Evolutionary conservation across 1,140 invertebrate species (phyloP).

Genomic region (Dendrolimus kikuchii): DNA sequence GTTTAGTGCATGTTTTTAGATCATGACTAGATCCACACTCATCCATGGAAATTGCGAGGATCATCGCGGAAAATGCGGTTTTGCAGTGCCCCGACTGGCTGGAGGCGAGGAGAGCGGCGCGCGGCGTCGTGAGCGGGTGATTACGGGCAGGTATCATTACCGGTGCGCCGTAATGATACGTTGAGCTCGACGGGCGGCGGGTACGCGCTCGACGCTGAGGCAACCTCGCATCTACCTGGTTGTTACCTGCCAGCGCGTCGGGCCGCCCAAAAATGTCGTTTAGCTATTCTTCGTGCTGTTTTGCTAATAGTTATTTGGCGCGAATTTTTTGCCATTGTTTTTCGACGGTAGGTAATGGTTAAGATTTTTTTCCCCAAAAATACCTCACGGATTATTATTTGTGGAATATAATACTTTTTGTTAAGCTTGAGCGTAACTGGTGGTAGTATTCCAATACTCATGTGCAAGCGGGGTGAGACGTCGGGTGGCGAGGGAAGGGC

Average conservation of each 20-base stretch:
- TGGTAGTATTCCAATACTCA: conserved; percentile 9
- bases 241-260: conserved; percentile 12
- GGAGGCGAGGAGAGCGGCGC: conserved; percentile 18
- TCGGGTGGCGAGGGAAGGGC: conserved; percentile 27
- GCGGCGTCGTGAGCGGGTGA: conserved; percentile 26
- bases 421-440: neutral
- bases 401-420: too few relatives aligned
- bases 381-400: too few relatives aligned
- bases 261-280: conserved; percentile 42
- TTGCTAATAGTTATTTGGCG: conserved; percentile 38
- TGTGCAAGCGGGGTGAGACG: conserved; percentile 22
- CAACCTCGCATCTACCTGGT: conserved; percentile 50
- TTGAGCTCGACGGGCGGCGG: conserved; percentile 37
- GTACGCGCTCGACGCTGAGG: conserved; percentile 37
- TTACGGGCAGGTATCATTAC: conserved; percentile 50
- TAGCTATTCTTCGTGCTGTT: conserved; percentile 39
- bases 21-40: conserved; percentile 75
- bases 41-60: conserved; percentile 71
- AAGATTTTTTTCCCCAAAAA: conserved; percentile 31
- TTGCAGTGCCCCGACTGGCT: conserved; percentile 9
- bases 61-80: conserved; percentile 31
- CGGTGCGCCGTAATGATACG: conserved; percentile 55
- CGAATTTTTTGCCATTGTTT: conserved; percentile 48
- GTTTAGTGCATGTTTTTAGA: conserved; percentile 72
- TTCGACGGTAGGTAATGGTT: conserved; percentile 19